Conservation (phyloP, 1,140 invertebrate genomes). For the Stegodyphus mimosarum region DNA sequence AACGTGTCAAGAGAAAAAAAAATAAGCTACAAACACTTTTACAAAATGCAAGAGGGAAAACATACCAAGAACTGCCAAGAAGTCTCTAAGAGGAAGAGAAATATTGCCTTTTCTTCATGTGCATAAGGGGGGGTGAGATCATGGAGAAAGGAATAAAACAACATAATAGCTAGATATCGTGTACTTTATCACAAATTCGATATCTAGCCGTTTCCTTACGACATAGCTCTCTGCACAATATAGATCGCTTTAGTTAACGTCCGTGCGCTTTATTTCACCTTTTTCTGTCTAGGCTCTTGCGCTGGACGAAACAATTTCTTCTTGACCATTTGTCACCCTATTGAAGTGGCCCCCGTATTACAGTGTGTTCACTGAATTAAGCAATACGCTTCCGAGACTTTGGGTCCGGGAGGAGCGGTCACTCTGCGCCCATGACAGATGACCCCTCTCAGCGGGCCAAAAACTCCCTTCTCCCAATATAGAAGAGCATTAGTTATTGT, state of each 20-base stretch:
- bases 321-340: slow-evolving; percentile 60
- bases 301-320: slow-evolving; percentile 55
- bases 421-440: slow-evolving; percentile 52
- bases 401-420: slow-evolving; percentile 49
- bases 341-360: slow-evolving; percentile 55
- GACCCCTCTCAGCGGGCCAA: slow-evolving; percentile 22
- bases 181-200: not conserved
- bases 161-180: slow-evolving; percentile 6
- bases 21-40: too few species aligned
- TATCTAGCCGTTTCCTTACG: not conserved
- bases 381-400: slow-evolving; percentile 57
- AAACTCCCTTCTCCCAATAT: slow-evolving; percentile 44
- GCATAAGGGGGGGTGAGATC: not conserved
- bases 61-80: not conserved
- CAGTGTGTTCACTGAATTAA: slow-evolving; percentile 59
- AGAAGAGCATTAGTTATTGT: slow-evolving; percentile 58
- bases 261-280: slow-evolving; percentile 45
- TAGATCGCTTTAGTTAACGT: slow-evolving; percentile 51
- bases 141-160: not conserved
- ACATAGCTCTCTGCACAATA: slow-evolving; percentile 18
- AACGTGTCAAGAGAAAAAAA: too few species aligned
- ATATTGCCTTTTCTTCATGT: not conserved
- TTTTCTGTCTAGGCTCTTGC: slow-evolving; percentile 1
- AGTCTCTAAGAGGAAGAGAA: not conserved
- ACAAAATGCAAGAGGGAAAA: too few species aligned